phyloP scores from a whole-genome alignment of 1,140 invertebrate species.

The Lerema accius region DNA sequence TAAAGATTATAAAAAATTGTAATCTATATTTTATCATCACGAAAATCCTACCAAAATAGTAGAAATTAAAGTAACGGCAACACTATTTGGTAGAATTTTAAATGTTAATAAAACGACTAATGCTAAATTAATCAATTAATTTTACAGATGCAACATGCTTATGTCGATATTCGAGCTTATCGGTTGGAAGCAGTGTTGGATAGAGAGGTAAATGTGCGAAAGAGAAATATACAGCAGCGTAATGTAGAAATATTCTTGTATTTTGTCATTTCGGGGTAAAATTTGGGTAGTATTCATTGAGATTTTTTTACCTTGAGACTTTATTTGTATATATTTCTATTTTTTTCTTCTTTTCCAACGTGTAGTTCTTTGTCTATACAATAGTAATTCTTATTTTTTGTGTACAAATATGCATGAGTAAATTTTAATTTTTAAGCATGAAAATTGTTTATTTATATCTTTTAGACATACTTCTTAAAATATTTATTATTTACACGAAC shows the following conservation, averaged over 20 bases:
- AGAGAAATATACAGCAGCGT: conserved; percentile 50
- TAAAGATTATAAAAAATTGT: neutral
- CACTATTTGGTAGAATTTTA: conserved; percentile 31
- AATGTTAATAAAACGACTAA: conserved; percentile 38
- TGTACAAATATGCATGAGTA: conserved; percentile 15
- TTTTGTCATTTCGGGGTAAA: neutral
- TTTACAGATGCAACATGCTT: conserved; percentile 83
- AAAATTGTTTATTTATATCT: conserved; percentile 3
- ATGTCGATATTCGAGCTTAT: conserved; percentile 83
- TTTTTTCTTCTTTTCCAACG: neutral
- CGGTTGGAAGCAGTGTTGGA: conserved; percentile 83
- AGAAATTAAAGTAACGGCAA: conserved; percentile 12
- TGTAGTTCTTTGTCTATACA: neutral
- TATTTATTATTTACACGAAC: conserved; percentile 38
- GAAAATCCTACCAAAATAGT: conserved; percentile 27
- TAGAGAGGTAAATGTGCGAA: conserved; percentile 84
- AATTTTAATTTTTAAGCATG: conserved; percentile 9
- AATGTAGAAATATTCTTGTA: conserved; percentile 5
- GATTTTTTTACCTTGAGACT: neutral
- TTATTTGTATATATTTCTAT: neutral
- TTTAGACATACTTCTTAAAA: neutral
- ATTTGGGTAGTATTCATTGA: neutral
- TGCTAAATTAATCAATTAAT: conserved; percentile 47
- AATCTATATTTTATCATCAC: conserved; percentile 2
- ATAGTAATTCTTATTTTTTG: neutral